Evolutionary conservation across 2,113 vertebrate genomes (phyloP).

Genomic region (Aspidoscelis tigris): DNA sequence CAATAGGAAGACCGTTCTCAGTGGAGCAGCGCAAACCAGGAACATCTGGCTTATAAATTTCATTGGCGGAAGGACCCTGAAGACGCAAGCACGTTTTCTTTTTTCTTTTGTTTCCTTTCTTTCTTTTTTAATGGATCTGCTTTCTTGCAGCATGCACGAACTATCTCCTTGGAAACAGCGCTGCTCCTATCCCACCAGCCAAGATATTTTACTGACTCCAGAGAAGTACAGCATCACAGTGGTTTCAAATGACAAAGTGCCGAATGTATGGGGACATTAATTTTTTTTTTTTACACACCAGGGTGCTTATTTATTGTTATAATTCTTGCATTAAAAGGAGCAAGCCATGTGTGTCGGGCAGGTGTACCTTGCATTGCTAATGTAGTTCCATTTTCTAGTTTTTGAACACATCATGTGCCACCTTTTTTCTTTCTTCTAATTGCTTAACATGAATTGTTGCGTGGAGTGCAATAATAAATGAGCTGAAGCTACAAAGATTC

Average conservation of each 20-base stretch:
- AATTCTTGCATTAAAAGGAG: not conserved
- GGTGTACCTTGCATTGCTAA: not conserved
- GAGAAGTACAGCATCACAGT: no score
- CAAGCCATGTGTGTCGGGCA: not conserved
- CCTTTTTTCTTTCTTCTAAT: not conserved
- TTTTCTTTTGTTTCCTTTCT: no score
- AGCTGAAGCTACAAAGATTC: slow-evolving; percentile 16
- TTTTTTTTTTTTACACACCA: not conserved
- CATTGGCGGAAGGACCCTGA: not conserved
- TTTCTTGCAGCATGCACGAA: not conserved
- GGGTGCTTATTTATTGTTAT: not conserved
- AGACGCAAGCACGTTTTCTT: not conserved
- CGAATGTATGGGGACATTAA: not conserved
- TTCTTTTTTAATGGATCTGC: no score
- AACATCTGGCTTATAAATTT: not conserved
- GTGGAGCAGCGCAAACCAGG: not conserved
- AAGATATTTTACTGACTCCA: not conserved
- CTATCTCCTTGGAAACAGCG: not conserved
- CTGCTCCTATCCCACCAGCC: not conserved
- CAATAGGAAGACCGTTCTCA: not conserved
- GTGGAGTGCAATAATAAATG: rapidly evolving
- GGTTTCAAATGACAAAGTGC: not conserved
- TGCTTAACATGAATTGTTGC: slow-evolving; percentile 4
- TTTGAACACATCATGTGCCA: not conserved
- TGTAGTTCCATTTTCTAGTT: not conserved